These are phyloP conservation scores for Elanus axillaris DNA, from an alignment of 2,113 vertebrate genomes.

Conservation along the genomic window DNA sequence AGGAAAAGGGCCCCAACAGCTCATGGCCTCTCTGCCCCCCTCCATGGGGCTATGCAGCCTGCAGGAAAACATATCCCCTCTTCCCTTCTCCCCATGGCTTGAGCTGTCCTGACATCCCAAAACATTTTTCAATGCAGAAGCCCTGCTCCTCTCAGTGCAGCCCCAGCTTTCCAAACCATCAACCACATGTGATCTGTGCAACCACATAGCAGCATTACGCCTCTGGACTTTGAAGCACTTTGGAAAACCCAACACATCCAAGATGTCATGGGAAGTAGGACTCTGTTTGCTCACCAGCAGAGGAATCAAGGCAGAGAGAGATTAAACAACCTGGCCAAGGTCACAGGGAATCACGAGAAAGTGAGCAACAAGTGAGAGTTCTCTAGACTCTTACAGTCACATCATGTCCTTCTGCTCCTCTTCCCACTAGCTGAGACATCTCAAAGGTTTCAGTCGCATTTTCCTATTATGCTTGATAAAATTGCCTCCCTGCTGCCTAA, in stretches of 20 bases:
- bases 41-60: background rate
- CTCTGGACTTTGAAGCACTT: background rate
- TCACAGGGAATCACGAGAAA: background rate
- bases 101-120: background rate
- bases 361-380: background rate
- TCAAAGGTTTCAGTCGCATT: background rate
- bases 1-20: background rate
- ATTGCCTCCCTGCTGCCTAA: background rate
- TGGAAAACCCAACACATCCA: fast-evolving
- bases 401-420: background rate
- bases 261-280: background rate
- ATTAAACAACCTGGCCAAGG: background rate
- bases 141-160: background rate
- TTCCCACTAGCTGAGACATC: background rate
- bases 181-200: fast-evolving
- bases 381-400: background rate
- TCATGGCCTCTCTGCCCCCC: background rate
- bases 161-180: background rate
- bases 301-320: background rate
- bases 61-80: background rate
- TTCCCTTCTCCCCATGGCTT: background rate
- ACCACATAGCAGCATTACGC: fast-evolving
- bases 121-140: background rate
- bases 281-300: background rate
- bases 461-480: background rate